Evolutionary conservation across 2,888 invertebrate species (phyloP), one percentile per base, ranked within the genome.

Genomic region (Phyto melanocephala): DNA sequence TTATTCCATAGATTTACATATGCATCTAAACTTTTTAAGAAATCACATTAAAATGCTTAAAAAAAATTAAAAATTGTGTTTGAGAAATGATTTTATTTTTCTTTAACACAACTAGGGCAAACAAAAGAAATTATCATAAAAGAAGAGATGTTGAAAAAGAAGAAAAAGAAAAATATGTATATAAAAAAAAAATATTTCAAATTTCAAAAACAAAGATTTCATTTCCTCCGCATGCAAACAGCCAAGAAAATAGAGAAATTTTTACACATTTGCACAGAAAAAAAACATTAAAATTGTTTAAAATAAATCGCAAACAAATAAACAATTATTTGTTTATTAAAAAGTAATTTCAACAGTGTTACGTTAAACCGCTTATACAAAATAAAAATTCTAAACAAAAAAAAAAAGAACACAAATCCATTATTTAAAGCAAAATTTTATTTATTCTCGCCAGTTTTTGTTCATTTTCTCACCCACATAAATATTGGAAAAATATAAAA

Each of bases 381-480:
- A 28, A 28, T 65, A 10, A 10, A 4, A 74, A 45, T 76, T 60
- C 50, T 20, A 76, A 35, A 76, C 35, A 72, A 72, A 58, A 8
- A 60, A 37, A 13, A 20, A 10, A 20, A 40, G 22, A 22, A n/a
- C n/a, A 22, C 20, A 24, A 42, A 54, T 54, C 35, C 24, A 22
- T 35, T 58, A 68, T 62, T 47, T 22, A 52, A 74, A 80, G 50
- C 52, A 50, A 50, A 47, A 60, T 50, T 72, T 47, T 28, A 62
- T 65, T 56, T 10, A 65, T 42, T 65, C 45, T 47, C 65, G 68
- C 33, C 50, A 63, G 40, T 72, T 67, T 68, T 33, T 35, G n/a
- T n/a, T 17, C 15, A 6, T 40, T 68, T 35, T 28, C 28, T 17
- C 81, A 68, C 81, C 81, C 77, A 81, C 81, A 81, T 71, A 68